These are phyloP conservation scores for Fratercula arctica DNA, from an alignment of 2,797 vertebrate species.

Conservation along the genomic window DNA sequence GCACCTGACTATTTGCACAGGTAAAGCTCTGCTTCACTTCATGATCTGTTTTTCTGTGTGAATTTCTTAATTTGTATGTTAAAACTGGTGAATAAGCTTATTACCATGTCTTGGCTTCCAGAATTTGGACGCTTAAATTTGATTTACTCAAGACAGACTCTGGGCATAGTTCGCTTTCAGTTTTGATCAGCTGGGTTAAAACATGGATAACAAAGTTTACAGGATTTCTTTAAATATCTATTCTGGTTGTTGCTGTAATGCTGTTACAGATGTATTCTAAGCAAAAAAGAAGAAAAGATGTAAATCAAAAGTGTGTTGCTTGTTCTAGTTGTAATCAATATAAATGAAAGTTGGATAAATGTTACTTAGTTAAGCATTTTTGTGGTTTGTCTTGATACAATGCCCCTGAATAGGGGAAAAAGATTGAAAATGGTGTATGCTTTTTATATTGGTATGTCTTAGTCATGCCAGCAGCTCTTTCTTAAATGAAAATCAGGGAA, in stretches of 20 bases:
- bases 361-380: neutral
- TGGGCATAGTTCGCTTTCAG: fast-evolving
- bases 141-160: neutral
- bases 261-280: neutral
- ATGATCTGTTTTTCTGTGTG: neutral
- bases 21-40: slow-evolving; percentile 52
- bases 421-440: neutral
- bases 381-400: neutral
- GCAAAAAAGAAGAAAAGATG: neutral
- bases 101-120: neutral
- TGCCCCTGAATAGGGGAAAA: neutral
- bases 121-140: neutral
- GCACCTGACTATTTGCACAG: slow-evolving; percentile 98
- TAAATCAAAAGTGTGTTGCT: neutral
- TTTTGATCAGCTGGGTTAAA: neutral
- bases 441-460: neutral
- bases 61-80: neutral
- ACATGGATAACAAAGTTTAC: neutral
- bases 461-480: neutral
- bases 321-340: neutral
- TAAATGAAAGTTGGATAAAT: neutral
- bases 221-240: neutral
- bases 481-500: neutral
- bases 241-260: neutral
- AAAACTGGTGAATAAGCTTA: neutral